These are phyloP conservation scores for Acanthaster planci DNA, from an alignment of 35 echinoderm and acorn worm species.

Conservation along the genomic window DNA sequence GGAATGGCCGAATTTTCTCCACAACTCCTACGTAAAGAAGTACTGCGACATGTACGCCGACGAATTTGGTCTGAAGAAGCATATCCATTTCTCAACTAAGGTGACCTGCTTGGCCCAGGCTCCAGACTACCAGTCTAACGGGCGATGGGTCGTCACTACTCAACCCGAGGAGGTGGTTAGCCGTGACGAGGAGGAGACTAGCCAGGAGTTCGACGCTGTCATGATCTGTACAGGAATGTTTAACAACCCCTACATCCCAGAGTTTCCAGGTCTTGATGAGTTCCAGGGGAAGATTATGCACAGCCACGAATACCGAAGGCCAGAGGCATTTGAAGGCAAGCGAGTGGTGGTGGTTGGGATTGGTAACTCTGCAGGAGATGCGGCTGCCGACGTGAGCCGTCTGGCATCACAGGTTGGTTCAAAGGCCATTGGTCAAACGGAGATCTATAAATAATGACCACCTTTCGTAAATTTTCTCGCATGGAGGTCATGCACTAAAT, in stretches of 20 bases:
- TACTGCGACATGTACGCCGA: conserved; percentile 75
- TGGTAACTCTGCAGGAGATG: conserved; percentile 79
- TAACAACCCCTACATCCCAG: conserved; percentile 46
- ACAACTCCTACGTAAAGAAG: conserved; percentile 26
- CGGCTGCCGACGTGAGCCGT: conserved; percentile 64
- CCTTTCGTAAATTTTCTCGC: too few species aligned
- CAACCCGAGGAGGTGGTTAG: conserved; percentile 15
- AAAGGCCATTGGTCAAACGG: neutral
- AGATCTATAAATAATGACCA: too few species aligned
- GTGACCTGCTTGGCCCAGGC: conserved; percentile 52
- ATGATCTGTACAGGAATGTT: conserved; percentile 84
- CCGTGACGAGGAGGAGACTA: conserved; percentile 20
- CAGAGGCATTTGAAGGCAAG: conserved; percentile 46
- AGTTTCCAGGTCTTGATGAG: conserved; percentile 55
- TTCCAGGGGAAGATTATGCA: conserved; percentile 79
- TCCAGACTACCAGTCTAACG: conserved; percentile 52
- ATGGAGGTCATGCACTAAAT: too few species aligned
- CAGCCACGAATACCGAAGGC: conserved; percentile 53
- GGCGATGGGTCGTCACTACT: conserved; percentile 68
- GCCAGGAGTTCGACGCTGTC: conserved; percentile 63
- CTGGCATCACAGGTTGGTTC: conserved; percentile 54
- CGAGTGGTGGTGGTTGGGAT: conserved; percentile 72
- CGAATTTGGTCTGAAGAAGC: conserved; percentile 57
- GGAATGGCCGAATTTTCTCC: conserved; percentile 62
- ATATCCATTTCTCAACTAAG: conserved; percentile 62